Evolutionary conservation across 2,797 vertebrate species (phyloP).

Genomic region (Vireo griseus): DNA sequence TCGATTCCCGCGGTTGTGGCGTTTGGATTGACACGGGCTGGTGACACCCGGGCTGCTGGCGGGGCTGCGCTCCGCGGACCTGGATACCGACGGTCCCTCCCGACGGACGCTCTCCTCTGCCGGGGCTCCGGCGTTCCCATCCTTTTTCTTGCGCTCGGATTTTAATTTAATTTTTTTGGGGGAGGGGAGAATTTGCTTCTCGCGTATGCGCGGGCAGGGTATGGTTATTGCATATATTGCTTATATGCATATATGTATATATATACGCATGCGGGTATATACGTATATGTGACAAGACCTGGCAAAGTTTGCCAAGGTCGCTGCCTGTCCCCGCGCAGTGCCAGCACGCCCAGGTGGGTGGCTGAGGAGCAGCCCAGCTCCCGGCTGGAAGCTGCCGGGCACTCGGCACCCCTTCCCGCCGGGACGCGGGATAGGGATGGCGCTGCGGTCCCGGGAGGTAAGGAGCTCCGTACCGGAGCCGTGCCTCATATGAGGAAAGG

Average conservation of each 20-base stretch:
- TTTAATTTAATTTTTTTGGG: background rate
- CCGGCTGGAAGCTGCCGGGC: background rate
- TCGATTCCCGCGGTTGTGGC: background rate
- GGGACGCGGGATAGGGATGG: background rate
- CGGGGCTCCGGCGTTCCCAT: background rate
- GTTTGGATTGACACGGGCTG: slow-evolving; percentile 21
- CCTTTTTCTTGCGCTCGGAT: background rate
- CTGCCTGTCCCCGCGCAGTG: background rate
- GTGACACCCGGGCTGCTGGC: background rate
- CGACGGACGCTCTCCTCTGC: background rate
- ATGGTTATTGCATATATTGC: background rate
- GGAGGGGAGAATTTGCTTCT: background rate
- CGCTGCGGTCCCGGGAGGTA: background rate
- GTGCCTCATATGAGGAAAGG: background rate
- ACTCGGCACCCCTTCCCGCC: background rate
- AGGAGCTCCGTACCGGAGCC: background rate
- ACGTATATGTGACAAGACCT: background rate
- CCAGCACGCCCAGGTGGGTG: background rate
- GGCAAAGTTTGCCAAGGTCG: slow-evolving; percentile 6
- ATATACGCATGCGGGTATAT: background rate
- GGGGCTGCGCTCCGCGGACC: background rate
- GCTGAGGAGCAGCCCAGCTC: background rate
- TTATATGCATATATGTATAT: background rate
- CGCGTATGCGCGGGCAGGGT: background rate
- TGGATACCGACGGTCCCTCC: background rate